phyloP scores from a whole-genome alignment of 2,888 invertebrate species.

The Auanema freiburgensis region DNA sequence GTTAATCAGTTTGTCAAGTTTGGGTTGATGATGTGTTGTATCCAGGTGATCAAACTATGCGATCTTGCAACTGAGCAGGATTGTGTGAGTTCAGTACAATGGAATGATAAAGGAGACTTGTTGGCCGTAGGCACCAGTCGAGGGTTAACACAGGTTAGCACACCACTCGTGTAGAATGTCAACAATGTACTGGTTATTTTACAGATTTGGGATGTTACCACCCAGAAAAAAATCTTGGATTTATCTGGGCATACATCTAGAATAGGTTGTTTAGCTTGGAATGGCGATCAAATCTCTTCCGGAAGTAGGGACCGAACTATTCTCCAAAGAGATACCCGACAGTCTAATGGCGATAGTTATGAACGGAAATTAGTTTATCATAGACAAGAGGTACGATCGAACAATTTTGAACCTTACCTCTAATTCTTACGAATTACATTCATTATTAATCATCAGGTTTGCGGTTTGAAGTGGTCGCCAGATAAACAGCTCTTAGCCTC shows the following conservation, averaged over 20 bases:
- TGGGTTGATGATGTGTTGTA: too few species aligned
- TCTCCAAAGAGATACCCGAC: slow-evolving; percentile 86
- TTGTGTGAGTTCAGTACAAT: slow-evolving; percentile 94
- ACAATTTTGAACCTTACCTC: not conserved
- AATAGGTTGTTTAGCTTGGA: slow-evolving; percentile 65
- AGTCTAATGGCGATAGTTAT: slow-evolving; percentile 71
- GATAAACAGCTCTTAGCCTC: slow-evolving; percentile 95
- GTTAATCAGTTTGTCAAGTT: too few species aligned
- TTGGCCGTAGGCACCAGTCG: slow-evolving; percentile 88
- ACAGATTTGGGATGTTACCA: slow-evolving; percentile 96
- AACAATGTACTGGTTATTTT: too few species aligned
- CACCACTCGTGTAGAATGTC: not conserved
- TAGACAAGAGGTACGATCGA: slow-evolving; percentile 80
- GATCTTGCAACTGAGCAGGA: slow-evolving; percentile 84
- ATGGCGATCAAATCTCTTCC: slow-evolving; percentile 69
- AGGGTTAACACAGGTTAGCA: slow-evolving; percentile 43
- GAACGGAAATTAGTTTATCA: slow-evolving; percentile 84
- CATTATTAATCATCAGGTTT: slow-evolving; percentile 69
- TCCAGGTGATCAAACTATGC: slow-evolving; percentile 82
- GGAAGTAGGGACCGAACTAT: slow-evolving; percentile 84
- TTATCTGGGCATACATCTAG: slow-evolving; percentile 54
- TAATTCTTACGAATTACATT: not conserved
- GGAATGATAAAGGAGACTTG: slow-evolving; percentile 94
- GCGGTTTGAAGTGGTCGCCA: slow-evolving; percentile 97
- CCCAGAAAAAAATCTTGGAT: slow-evolving; percentile 79